A percentile compares a stretch with the other conserved stretches of the same genome.
Evolutionary conservation across 2,888 invertebrate genomes (phyloP).

Genomic region (Cryptophagus acutangulus): DNA sequence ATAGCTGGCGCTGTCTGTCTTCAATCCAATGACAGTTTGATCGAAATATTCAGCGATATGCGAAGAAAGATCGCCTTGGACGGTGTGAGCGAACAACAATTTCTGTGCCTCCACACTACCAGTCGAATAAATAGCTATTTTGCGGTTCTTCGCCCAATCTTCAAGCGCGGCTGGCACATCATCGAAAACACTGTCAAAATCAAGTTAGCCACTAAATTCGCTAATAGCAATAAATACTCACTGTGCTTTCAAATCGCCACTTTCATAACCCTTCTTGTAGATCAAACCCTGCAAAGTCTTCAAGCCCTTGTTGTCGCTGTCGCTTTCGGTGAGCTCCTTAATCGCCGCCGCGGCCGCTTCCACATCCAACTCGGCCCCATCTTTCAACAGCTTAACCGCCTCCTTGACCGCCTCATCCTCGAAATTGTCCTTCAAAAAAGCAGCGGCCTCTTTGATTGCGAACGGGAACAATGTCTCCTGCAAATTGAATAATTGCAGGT

Average conservation of each 20-base stretch:
- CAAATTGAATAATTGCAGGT: background rate
- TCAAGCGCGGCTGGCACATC: conserved; percentile 76
- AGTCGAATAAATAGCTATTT: conserved; percentile 85
- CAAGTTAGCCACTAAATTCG: conserved; percentile 7
- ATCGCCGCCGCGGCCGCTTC: conserved; percentile 66
- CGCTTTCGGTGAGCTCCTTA: conserved; percentile 74
- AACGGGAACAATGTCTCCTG: conserved; percentile 77
- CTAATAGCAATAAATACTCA: conserved; percentile 54
- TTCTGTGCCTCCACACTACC: conserved; percentile 89
- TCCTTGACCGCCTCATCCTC: conserved; percentile 61
- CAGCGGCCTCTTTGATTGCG: conserved; percentile 65
- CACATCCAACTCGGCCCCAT: conserved; percentile 40
- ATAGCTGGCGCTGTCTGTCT: conserved; percentile 75
- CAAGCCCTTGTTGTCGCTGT: conserved; percentile 73
- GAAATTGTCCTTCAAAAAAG: conserved; percentile 69
- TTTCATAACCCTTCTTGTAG: conserved; percentile 79
- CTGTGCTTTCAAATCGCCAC: conserved; percentile 79
- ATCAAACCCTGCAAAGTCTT: conserved; percentile 89
- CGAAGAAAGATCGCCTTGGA: conserved; percentile 70
- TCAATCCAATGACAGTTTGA: conserved; percentile 74
- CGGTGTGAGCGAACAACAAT: conserved; percentile 73
- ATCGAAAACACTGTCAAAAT: conserved; percentile 70
- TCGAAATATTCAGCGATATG: conserved; percentile 79
- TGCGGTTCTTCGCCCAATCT: conserved; percentile 60
- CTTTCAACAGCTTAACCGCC: conserved; percentile 61